These are phyloP conservation scores for Pampusana beccarii DNA, from an alignment of 2,113 vertebrate species.

Conservation along the genomic window DNA sequence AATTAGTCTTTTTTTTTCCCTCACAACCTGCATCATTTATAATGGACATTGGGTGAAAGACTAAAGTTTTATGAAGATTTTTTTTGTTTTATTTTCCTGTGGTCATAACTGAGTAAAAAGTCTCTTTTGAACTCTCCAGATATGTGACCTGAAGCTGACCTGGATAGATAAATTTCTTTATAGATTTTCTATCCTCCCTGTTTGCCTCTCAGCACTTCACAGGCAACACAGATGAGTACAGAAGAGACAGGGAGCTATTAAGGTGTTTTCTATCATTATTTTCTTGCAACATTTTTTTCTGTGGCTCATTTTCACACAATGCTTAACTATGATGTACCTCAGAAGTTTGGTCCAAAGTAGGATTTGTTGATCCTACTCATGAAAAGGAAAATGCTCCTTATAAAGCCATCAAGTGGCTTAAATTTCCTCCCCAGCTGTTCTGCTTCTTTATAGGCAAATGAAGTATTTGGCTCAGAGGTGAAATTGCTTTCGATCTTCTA, in stretches of 20 bases:
- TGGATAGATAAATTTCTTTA: background rate
- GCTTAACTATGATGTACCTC: background rate
- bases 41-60: background rate
- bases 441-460: background rate
- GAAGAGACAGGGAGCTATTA: background rate
- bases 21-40: background rate
- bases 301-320: background rate
- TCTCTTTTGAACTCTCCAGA: background rate
- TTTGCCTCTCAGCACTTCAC: background rate
- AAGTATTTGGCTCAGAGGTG: conserved; percentile 14
- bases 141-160: background rate
- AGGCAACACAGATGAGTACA: background rate
- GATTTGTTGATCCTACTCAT: conserved; percentile 13
- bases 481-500: background rate
- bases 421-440: conserved; percentile 57
- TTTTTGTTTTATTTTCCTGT: background rate
- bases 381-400: conserved; percentile 59
- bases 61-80: background rate
- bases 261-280: background rate
- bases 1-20: background rate
- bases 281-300: background rate
- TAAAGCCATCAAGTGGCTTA: conserved; percentile 46
- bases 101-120: background rate
- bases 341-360: background rate
- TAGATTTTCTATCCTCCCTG: background rate